Evolutionary conservation across 2,888 invertebrate species (phyloP), one percentile per base, ranked within the genome.

Genomic region (Eumerus sabulonum): DNA sequence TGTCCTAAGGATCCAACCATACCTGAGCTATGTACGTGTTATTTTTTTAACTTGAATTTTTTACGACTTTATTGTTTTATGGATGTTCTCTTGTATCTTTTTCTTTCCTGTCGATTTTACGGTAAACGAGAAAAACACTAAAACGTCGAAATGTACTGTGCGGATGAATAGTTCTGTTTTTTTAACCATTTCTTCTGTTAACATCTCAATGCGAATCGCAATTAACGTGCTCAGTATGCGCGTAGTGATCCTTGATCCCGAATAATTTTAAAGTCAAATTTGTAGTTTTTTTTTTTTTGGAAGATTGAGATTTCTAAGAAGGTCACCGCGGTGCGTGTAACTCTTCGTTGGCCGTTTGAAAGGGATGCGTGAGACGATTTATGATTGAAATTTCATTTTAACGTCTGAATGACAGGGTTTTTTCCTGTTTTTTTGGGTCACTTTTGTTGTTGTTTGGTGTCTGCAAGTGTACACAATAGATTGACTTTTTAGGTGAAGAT

Each of bases 121-220:
- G 53, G 56, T 48, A 45, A 53, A 70, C 2, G 27, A 19, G 13
- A 35, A 62, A 57, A 48, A 59, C 45, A 62, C 51, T 72, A 62
- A 62, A 77, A 60, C 56, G 45, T 66, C n/a, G n/a, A n/a, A n/a
- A n/a, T n/a, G n/a, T n/a, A n/a, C n/a, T n/a, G n/a, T n/a, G n/a
- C n/a, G n/a, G n/a, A n/a, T n/a, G n/a, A n/a, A n/a, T n/a, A n/a
- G n/a, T n/a, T n/a, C n/a, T 60, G 40, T 68, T 67, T 77, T 73
- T 27, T 27, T 27, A 2, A 4, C 7, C 27, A 27, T 27, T 27
- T 27, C 27, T 27, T 27, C 3, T 27, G 27, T 27, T 77, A 77
- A 77, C 77, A 79, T 79, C 79, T 79, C 74, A 79, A 79, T 79
- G 74, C 74, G 79, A 79, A 79, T 79, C 74, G 79, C 74, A 79